Evolutionary conservation across 2,797 vertebrate genomes (phyloP).

Genomic region (Diplodus puntazzo): DNA sequence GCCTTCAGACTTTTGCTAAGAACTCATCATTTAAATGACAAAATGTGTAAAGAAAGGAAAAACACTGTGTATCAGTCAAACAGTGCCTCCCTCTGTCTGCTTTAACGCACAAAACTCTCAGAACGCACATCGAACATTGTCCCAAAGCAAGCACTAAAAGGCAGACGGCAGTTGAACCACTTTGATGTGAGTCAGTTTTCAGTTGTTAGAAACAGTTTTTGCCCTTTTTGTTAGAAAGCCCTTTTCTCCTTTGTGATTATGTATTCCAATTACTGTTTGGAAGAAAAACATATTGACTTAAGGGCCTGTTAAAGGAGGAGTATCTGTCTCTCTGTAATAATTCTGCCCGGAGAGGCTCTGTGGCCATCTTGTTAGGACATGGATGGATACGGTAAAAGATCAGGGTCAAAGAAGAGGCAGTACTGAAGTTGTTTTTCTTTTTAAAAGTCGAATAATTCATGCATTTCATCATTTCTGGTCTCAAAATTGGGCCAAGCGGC

Average conservation of each 20-base stretch:
- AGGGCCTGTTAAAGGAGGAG: constrained; percentile 24
- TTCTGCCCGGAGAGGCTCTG: neutral
- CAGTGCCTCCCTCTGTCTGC: constrained; percentile 41
- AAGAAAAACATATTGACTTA: constrained; percentile 1
- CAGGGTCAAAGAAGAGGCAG: neutral
- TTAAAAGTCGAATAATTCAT: neutral
- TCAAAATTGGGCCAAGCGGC: neutral
- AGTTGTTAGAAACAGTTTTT: too few relatives aligned
- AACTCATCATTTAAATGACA: too few relatives aligned
- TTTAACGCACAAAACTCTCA: neutral
- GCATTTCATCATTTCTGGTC: too few relatives aligned
- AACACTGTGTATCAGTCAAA: neutral
- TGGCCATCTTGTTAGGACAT: neutral
- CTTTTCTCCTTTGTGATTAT: neutral
- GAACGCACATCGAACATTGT: neutral
- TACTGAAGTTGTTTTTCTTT: neutral
- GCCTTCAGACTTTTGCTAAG: neutral
- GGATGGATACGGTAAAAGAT: neutral
- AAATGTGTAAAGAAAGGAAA: too few relatives aligned
- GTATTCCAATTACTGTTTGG: constrained; percentile 10
- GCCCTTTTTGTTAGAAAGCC: neutral
- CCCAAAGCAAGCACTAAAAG: neutral
- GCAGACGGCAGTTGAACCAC: neutral
- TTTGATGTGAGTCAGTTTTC: neutral
- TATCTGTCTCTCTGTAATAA: neutral